Evolutionary conservation across 2,888 invertebrate species (phyloP), one percentile per base, ranked within the genome.

Genomic region (Clepsis dumicolana): DNA sequence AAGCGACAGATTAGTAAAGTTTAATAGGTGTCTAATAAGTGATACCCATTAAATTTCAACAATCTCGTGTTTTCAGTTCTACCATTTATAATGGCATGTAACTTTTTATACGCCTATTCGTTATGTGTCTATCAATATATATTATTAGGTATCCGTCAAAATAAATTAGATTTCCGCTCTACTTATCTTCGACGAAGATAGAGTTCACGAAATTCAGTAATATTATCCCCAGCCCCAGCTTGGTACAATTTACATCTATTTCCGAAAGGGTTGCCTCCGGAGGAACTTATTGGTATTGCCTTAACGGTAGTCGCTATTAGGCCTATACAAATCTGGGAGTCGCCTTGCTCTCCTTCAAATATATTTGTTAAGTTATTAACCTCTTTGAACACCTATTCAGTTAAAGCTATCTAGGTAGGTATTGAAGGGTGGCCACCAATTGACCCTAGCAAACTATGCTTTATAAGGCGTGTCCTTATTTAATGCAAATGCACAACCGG

Each of bases 301-400:
- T 24, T 29, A 38, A 59, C 38, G 2, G 57, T 62, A 16, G 59
- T 41, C 60, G 29, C 61, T 48, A 61, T 61, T 44, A 54, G 66
- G 48, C 62, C 56, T 54, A 56, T 62, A 62, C 66, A 62, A 62
- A 62, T 62, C 56, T 56, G 25, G 27, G 29, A n/a, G 32, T 62
- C 16, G 56, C 61, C 66, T 62, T 67, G 24, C 25, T 59, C 38
- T 41, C 24, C 38, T 25, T 56, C 32, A 35, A 56, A 32, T 32
- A 56, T 21, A n/a, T n/a, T 52, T 25, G 52, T n/a, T 25, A 8
- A 25, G 25, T 25, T 25, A 25, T 25, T 25, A 52, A 25, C 25
- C 24, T n/a, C 10, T 25, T 52, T 52, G 52, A 52, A 35, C 29
- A 35, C 18, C 0, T 35, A 18, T 35, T 56, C 32, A 14, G 29